These are phyloP conservation scores for Lepilemur septentrionalis DNA, from an alignment of 2,797 vertebrate genomes.

Conservation along the genomic window DNA sequence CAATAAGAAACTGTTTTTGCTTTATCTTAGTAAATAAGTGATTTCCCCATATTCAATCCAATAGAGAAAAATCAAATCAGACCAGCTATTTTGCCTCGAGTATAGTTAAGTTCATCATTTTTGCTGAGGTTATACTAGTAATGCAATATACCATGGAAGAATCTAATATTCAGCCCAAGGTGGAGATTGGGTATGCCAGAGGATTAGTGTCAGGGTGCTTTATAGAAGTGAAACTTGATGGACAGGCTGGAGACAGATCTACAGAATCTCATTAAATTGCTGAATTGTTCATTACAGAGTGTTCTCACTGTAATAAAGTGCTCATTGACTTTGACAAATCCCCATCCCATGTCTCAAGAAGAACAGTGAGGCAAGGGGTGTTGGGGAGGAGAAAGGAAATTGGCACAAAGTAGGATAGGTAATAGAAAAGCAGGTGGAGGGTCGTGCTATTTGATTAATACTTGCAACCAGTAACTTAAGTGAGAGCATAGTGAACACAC, in stretches of 20 bases:
- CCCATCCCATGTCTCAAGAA: constrained; percentile 85
- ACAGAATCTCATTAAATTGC: constrained; percentile 91
- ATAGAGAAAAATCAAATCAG: constrained; percentile 88
- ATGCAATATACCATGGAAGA: constrained; percentile 89
- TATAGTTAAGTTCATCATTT: constrained; percentile 90
- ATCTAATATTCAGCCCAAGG: constrained; percentile 90
- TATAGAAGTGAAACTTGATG: constrained; percentile 90
- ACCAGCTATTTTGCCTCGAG: constrained; percentile 87
- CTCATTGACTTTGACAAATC: constrained; percentile 92
- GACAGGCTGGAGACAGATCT: constrained; percentile 90
- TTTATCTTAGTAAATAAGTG: constrained; percentile 89
- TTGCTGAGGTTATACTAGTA: constrained; percentile 89
- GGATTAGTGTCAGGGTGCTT: constrained; percentile 91
- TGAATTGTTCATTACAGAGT: constrained; percentile 90
- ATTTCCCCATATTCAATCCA: constrained; percentile 83
- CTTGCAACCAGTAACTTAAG: constrained; percentile 63
- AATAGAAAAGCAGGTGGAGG: constrained; percentile 78
- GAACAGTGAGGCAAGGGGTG: constrained; percentile 83
- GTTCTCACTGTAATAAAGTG: constrained; percentile 90
- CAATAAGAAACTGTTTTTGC: constrained; percentile 85
- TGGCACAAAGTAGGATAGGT: constrained; percentile 79
- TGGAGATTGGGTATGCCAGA: constrained; percentile 89
- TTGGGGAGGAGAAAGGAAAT: constrained; percentile 83
- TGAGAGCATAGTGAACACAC: constrained; percentile 27
- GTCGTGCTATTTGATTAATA: constrained; percentile 74